Evolutionary conservation across 1,140 invertebrate genomes (phyloP), one percentile per base, ranked within the genome.

Genomic region (Magallana angulata): DNA sequence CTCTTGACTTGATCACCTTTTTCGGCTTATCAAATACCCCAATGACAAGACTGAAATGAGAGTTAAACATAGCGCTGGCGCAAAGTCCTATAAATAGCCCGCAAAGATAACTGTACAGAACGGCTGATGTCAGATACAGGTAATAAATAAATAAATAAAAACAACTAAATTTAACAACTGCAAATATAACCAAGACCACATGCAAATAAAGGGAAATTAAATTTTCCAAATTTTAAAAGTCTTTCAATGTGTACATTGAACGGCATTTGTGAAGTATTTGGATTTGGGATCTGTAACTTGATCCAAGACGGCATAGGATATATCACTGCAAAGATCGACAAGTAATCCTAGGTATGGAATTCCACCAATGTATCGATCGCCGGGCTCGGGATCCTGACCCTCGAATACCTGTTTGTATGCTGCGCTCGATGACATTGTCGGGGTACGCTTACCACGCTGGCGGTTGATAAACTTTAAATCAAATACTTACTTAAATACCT

Each of bases 391-490:
- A 76, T 18, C 12, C 68, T 76, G 24, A 18, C 68, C 68, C 18
- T 71, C 24, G 30, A 18, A 76, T 76, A 76, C 24, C 68, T 76
- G 68, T 76, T 76, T 76, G 36, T 76, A 76, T 76, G 12, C 68
- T 30, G 68, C 36, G 68, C 24, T 76, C 24, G 68, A 36, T 76
- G 68, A 30, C 68, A 76, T 76, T 76, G 36, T 30, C 68, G 68
- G 24, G 24, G 68, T 76, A 76, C 68, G 36, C 68, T 76, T 76
- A 76, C 18, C 24, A 76, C 18, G 68, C 11, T 76, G 36, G 24
- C 36, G 68, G 68, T 30, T 76, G 68, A 76, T 76, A 76, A 76
- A 76, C 68, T 76, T 76, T 76, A 76, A 76, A 76, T 76, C 68
- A 76, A 76, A 76, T 76, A 30, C 68, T 71, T 76, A 76, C 68